phyloP scores from a whole-genome alignment of 2,113 vertebrate genomes.

The Gymnarchus niloticus region DNA sequence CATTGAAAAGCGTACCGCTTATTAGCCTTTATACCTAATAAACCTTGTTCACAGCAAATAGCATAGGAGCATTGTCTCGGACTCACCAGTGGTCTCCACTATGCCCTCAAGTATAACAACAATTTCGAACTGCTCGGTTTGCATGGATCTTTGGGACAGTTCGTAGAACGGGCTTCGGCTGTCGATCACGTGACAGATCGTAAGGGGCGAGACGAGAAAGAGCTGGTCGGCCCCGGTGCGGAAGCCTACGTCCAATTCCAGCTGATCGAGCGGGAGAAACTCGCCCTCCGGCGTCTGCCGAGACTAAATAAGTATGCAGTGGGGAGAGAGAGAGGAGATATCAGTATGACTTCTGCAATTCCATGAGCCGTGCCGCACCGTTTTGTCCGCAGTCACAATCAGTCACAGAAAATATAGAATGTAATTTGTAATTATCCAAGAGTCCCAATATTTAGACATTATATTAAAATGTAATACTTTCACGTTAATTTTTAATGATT shows the following conservation, averaged over 20 bases:
- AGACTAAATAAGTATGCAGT: constrained; percentile 57
- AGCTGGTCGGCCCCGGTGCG: constrained; percentile 84
- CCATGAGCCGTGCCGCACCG: background rate
- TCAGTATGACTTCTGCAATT: background rate
- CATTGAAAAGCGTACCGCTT: background rate
- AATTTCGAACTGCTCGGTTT: constrained; percentile 80
- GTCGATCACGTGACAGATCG: constrained; percentile 84
- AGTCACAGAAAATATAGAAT: background rate
- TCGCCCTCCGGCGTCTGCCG: constrained; percentile 84
- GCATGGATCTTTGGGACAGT: constrained; percentile 77
- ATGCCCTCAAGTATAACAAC: constrained; percentile 87
- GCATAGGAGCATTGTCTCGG: background rate
- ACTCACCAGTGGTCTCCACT: constrained; percentile 82
- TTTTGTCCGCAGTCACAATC: background rate
- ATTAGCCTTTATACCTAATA: background rate
- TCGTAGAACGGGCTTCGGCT: constrained; percentile 84
- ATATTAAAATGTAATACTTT: background rate
- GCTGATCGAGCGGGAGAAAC: constrained; percentile 80
- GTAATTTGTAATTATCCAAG: background rate
- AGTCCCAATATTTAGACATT: background rate
- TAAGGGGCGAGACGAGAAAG: constrained; percentile 82
- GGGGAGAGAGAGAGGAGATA: constrained; percentile 21
- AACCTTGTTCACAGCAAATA: background rate
- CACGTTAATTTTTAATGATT: background rate
- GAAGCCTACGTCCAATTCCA: constrained; percentile 85